These are phyloP conservation scores for Isotomurus palustris DNA, from an alignment of 2,888 invertebrate species.

Conservation along the genomic window DNA sequence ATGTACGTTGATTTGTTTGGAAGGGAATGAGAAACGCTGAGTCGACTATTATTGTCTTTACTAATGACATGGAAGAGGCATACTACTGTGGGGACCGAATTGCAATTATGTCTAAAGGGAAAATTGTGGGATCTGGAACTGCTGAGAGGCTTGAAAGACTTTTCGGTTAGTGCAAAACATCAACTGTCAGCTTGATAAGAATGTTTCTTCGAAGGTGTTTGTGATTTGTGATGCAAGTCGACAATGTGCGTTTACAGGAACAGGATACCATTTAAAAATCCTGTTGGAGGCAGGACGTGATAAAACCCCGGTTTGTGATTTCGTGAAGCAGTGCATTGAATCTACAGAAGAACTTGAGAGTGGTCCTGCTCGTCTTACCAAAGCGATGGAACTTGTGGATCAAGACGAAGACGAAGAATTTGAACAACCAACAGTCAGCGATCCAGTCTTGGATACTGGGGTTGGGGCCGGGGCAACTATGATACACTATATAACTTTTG, in stretches of 20 bases:
- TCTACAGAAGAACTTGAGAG: neutral
- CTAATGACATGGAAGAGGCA: conserved; percentile 7
- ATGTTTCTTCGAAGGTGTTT: no score
- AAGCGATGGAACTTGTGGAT: neutral
- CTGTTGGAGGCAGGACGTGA: neutral
- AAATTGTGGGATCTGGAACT: conserved; percentile 3
- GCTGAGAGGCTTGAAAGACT: neutral
- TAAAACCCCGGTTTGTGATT: neutral
- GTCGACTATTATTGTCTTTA: neutral
- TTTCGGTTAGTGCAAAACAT: no score
- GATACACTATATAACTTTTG: no score
- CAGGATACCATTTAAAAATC: conserved; percentile 8
- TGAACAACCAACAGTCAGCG: neutral
- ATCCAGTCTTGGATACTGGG: neutral
- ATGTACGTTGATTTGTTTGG: neutral
- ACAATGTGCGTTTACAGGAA: no score
- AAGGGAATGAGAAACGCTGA: neutral
- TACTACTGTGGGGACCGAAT: conserved; percentile 8
- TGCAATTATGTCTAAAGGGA: conserved; percentile 10
- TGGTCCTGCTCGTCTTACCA: neutral
- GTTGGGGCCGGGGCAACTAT: no score
- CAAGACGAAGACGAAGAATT: neutral
- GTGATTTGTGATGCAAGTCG: no score
- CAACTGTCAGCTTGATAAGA: neutral
- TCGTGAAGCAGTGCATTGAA: neutral